Evolutionary conservation across 1,140 invertebrate species (phyloP).

Genomic region (Papilio aristodemus): DNA sequence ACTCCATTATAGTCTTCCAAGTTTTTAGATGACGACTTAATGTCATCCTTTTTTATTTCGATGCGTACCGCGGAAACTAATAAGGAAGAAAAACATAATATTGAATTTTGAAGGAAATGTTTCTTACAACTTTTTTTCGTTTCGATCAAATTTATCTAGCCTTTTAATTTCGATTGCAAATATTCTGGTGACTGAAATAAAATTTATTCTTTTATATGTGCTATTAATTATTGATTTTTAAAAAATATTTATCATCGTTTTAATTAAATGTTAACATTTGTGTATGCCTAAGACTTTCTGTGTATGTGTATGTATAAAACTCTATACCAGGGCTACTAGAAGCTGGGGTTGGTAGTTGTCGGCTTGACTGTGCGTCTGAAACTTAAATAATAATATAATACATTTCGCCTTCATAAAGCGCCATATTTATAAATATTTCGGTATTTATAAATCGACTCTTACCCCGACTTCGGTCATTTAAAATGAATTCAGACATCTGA

Average conservation of each 20-base stretch:
- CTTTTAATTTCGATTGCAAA: too few relatives aligned
- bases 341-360: conserved; percentile 8
- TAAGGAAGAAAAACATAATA: conserved; percentile 34
- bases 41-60: conserved; percentile 41
- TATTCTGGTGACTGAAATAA: too few relatives aligned
- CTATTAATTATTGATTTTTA: too few relatives aligned
- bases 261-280: too few relatives aligned
- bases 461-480: not conserved
- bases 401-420: too few relatives aligned
- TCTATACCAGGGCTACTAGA: conserved; percentile 8
- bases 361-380: not conserved
- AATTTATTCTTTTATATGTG: too few relatives aligned
- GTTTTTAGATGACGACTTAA: not conserved
- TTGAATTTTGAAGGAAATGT: too few relatives aligned
- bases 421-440: too few relatives aligned
- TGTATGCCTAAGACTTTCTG: too few relatives aligned
- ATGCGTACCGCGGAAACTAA: conserved; percentile 17
- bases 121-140: too few relatives aligned
- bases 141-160: too few relatives aligned
- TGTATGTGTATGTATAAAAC: not conserved
- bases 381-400: not conserved
- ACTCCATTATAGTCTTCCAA: conserved; percentile 56
- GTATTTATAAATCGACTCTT: not conserved
- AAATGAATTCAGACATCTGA: not conserved
- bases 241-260: too few relatives aligned